Conservation (phyloP, 2,113 vertebrate genomes). For the Psephotus haematonotus region DNA sequence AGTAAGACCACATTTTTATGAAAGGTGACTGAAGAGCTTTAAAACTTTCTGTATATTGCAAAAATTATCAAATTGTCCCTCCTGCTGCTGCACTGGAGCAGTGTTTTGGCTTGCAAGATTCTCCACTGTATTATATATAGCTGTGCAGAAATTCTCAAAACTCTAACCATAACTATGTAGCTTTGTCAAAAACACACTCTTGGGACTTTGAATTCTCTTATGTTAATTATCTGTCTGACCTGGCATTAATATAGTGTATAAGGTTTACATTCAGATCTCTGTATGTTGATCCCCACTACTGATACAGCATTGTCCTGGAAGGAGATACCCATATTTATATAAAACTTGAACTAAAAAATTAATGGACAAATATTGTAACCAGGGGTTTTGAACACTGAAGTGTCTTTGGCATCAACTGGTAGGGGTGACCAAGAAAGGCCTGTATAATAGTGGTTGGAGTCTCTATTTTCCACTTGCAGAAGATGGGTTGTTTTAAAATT, state of each 20-base stretch:
- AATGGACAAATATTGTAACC: not conserved
- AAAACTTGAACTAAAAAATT: not conserved
- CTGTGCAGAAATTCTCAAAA: not conserved
- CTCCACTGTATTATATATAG: not conserved
- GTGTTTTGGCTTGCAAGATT: not conserved
- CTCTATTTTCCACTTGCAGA: not conserved
- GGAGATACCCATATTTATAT: not conserved
- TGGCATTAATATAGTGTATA: not conserved
- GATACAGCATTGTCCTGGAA: not conserved
- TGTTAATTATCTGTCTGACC: not conserved
- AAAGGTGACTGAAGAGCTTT: not conserved
- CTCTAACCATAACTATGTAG: not conserved
- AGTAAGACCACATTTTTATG: not conserved
- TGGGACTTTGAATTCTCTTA: not conserved
- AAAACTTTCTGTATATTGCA: not conserved
- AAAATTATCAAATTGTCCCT: not conserved
- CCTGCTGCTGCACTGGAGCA: not conserved
- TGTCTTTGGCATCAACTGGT: not conserved
- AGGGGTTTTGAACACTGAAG: not conserved
- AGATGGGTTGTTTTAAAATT: not conserved
- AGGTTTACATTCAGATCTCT: not conserved
- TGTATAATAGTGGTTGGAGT: not conserved
- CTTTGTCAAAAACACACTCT: not conserved
- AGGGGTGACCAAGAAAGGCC: not conserved
- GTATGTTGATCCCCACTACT: not conserved